Evolutionary conservation across 2,113 vertebrate species (phyloP), one percentile per base, ranked within the genome.

Genomic region (Bombycilla garrulus): DNA sequence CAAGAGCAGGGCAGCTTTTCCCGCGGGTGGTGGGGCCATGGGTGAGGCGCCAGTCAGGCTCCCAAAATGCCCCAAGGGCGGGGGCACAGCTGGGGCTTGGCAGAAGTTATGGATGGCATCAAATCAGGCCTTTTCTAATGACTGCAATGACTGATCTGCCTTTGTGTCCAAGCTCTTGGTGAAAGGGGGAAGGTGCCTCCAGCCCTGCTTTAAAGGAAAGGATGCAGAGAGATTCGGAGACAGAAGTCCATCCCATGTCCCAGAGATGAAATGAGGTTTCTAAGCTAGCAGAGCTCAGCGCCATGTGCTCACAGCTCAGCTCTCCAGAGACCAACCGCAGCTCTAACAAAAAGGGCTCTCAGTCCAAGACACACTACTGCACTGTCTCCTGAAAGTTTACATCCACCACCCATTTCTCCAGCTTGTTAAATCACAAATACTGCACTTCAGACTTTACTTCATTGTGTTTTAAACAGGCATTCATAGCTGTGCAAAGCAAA

Each of bases 21-120:
- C 51, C 51, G 56, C 1, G 1, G 45, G 56, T 2, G 3, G 25
- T 16, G 2, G 48, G 40, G 12, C 25, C 24, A 11, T 1, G 1
- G 67, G 20, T 9, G 26, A 88, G 38, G 26, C 11, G 10, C 40
- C 87, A 54, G 40, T 7, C 2, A 76, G 86, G 77, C 42, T 94
- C 71, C 61, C 45, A 92, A 79, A 54, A 64, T n/a, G 47, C 31
- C 78, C 56, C 69, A 18, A 15, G 38, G 62, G 58, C 64, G 83
- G 54, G 24, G 83, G 16, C 58, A 83, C 91, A 89, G 86, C 67
- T 91, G 72, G 80, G 57, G 28, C 67, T 44, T 22, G 0, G 71
- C 67, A 66, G 45, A 69, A 77, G 18, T 1, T 69, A 78, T 11
- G 64, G 45, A 48, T 47, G 47, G 66, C 36, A 61, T 28, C 87